These are phyloP conservation scores for Rhineura floridana DNA, from an alignment of 2,113 vertebrate genomes.

Conservation along the genomic window DNA sequence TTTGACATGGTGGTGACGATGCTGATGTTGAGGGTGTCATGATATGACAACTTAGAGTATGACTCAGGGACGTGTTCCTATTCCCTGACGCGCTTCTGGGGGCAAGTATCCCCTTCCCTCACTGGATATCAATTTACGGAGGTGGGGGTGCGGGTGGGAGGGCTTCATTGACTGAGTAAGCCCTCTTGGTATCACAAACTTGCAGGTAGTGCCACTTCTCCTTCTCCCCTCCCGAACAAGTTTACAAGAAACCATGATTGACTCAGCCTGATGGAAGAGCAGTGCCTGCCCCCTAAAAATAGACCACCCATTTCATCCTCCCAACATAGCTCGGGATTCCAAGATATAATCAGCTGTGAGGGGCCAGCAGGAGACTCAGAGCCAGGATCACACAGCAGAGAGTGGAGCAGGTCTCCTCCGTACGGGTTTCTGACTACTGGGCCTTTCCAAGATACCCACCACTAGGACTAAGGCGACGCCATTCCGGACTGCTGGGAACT, in stretches of 20 bases:
- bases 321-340: slow-evolving; percentile 82
- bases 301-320: slow-evolving; percentile 75
- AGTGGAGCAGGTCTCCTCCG: slow-evolving; percentile 59
- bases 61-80: slow-evolving; percentile 58
- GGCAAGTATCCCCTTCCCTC: fast-evolving
- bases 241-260: slow-evolving; percentile 76
- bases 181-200: slow-evolving; percentile 41
- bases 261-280: slow-evolving; percentile 80
- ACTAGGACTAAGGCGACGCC: not conserved
- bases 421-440: slow-evolving; percentile 21
- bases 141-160: not conserved
- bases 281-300: slow-evolving; percentile 73
- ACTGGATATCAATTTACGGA: not conserved
- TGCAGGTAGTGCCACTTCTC: slow-evolving; percentile 31
- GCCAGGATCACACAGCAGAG: slow-evolving; percentile 35
- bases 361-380: slow-evolving; percentile 72
- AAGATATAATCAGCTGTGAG: slow-evolving; percentile 89
- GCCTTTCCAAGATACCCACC: not conserved
- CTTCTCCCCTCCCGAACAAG: slow-evolving; percentile 11
- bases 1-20: not conserved
- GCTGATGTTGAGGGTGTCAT: not conserved
- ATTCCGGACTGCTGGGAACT: slow-evolving; percentile 14
- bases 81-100: not conserved
- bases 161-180: slow-evolving; percentile 52
- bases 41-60: not conserved